Conservation (phyloP, 2,113 vertebrate species). For the Camelus dromedarius region DNA sequence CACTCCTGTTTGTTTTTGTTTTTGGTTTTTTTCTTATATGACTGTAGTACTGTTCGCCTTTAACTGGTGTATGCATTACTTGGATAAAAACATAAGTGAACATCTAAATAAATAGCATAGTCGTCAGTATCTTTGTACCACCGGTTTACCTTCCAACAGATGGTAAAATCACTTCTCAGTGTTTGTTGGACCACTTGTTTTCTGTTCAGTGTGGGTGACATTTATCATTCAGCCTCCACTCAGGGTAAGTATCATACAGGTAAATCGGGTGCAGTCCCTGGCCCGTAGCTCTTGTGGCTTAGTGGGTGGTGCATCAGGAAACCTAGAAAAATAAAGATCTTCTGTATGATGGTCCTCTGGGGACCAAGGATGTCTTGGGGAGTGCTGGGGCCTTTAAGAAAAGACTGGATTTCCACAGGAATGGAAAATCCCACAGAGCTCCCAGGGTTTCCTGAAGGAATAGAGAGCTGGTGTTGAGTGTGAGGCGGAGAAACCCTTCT, state of each 20-base stretch:
- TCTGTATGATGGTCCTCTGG: background rate
- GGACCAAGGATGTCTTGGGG: background rate
- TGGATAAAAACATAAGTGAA: background rate
- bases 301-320: background rate
- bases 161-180: background rate
- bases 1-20: background rate
- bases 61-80: background rate
- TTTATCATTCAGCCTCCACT: background rate
- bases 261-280: background rate
- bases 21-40: background rate
- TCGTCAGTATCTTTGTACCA: background rate
- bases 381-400: background rate
- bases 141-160: background rate
- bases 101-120: background rate
- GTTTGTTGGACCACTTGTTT: background rate
- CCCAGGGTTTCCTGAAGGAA: background rate
- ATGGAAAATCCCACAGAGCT: background rate
- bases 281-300: background rate
- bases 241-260: background rate
- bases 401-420: background rate
- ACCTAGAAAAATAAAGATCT: background rate
- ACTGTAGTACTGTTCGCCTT: background rate
- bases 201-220: background rate
- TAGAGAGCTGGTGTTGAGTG: background rate
- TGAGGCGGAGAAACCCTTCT: background rate